Evolutionary conservation across 2,888 invertebrate genomes (phyloP).

Genomic region (Eilema caniola): DNA sequence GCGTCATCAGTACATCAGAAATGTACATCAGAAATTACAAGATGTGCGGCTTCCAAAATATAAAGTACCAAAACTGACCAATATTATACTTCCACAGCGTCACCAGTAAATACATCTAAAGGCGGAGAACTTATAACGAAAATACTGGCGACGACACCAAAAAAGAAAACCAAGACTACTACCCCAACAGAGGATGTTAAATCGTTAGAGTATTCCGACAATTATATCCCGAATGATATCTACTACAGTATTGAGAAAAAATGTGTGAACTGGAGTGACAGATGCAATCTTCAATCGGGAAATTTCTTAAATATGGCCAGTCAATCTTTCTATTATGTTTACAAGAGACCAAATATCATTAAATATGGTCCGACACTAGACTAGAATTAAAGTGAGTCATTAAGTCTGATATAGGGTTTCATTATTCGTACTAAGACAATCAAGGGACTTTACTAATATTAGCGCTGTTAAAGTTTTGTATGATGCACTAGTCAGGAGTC

Average conservation of each 20-base stretch:
- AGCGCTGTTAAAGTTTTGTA: too few species aligned
- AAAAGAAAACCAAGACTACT: not conserved
- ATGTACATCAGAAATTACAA: too few species aligned
- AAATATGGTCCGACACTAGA: not conserved
- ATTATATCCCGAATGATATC: conserved; percentile 32
- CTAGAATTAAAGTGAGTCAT: not conserved
- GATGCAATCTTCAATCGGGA: conserved; percentile 16
- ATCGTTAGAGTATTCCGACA: not conserved
- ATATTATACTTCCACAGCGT: not conserved
- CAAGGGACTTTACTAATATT: too few species aligned
- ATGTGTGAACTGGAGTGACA: conserved; percentile 36
- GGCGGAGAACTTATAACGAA: too few species aligned
- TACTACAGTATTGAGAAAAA: conserved; percentile 41
- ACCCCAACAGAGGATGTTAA: not conserved
- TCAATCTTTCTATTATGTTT: not conserved
- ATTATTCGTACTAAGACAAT: too few species aligned
- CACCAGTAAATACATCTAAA: too few species aligned
- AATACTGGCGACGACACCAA: not conserved
- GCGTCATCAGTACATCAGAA: too few species aligned
- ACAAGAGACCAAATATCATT: not conserved
- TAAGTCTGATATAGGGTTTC: not conserved
- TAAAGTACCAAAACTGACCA: too few species aligned
- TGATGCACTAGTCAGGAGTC: too few species aligned
- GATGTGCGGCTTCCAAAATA: too few species aligned
- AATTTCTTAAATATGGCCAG: not conserved